Base-by-base conservation (phyloP, 1,140 invertebrate genomes). In the Drosophila melanogaster region DNA sequence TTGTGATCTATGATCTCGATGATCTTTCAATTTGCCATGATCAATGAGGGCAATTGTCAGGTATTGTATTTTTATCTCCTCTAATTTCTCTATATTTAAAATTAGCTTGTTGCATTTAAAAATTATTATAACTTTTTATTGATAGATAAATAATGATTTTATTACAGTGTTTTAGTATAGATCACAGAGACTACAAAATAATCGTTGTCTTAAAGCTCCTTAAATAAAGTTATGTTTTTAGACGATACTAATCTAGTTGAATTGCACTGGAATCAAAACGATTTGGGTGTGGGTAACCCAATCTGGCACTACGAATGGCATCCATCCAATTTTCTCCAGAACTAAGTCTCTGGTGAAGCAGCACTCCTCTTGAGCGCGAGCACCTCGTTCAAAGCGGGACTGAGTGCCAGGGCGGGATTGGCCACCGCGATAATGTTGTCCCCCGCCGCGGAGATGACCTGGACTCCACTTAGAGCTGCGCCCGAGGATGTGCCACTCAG, bases 401-500 rank as follows among this genome's bases (percentile, higher is more conserved):
- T 92, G 84, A 95, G 92, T 0, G 94, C 94, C 66, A 97, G 93
- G 3, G 96, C 96, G 14, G 96, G 96, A 93, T 97, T 97, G 8
- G 96, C 96, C 2, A 97, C 96, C 0, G 96, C 96, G 81, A 97
- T 97, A 76, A 97, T 97, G 92, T 96, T 96, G 84, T 96, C 96
- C 1, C 96, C 96, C 22, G 96, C 95, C 0, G 96, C 96, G 0
- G 96, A 95, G 73, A 97, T 96, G 55, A 97, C 95, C 94, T 97
- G 93, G 12, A 95, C 94, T 81, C 94, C 94, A 90, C 71, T 75
- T n/a, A 75, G 30, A 2, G 60, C 60, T 3, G 94, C 93, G 56
- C 93, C 38, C 4, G 72, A 46, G 19, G 66, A 50, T 1, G 69
- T 24, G 12, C 67, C 65, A 44, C 83, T 78, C 5, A 83, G 40